Evolutionary conservation across 30 jellyfish, hydroid and myxozoan genomes (phyloP).

Genomic region (Clytia hemisphaerica): DNA sequence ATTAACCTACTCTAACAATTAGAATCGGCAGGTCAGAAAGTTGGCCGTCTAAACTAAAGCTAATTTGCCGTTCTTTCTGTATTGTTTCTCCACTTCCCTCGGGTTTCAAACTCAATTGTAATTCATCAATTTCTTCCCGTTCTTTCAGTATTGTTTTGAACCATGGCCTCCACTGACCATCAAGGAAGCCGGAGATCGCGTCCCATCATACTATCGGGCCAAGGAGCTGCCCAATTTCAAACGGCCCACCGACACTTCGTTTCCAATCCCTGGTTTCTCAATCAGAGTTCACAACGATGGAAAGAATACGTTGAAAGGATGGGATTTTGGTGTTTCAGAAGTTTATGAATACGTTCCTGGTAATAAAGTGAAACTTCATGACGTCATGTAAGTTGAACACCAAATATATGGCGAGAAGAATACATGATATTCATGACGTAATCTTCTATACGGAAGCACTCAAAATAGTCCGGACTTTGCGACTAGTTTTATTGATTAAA

Average conservation of each 20-base stretch:
- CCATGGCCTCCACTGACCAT: slow-evolving; percentile 86
- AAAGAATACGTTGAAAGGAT: slow-evolving; percentile 65
- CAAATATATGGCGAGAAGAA: no score
- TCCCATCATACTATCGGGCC: slow-evolving; percentile 66
- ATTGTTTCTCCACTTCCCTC: no score
- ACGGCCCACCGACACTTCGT: slow-evolving; percentile 50
- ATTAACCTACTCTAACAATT: no score
- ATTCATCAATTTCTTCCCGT: no score
- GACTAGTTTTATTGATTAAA: no score
- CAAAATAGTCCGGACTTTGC: no score
- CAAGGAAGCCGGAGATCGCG: slow-evolving; percentile 74
- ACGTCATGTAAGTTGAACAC: slow-evolving; percentile 91
- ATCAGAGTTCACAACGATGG: slow-evolving; percentile 66
- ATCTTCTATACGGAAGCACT: no score
- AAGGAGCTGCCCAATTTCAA: slow-evolving; percentile 51
- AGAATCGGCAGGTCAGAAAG: no score
- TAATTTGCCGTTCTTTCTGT: background rate
- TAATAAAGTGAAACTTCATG: slow-evolving; percentile 38
- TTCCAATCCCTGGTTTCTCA: slow-evolving; percentile 84
- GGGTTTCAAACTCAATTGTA: no score
- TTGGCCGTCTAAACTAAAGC: background rate
- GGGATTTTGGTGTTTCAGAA: slow-evolving; percentile 73
- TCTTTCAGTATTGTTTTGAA: slow-evolving; percentile 81
- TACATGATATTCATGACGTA: no score
- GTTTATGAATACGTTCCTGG: slow-evolving; percentile 65